Conservation (phyloP, 2,888 invertebrate species). For the Agrotis exclamationis region DNA sequence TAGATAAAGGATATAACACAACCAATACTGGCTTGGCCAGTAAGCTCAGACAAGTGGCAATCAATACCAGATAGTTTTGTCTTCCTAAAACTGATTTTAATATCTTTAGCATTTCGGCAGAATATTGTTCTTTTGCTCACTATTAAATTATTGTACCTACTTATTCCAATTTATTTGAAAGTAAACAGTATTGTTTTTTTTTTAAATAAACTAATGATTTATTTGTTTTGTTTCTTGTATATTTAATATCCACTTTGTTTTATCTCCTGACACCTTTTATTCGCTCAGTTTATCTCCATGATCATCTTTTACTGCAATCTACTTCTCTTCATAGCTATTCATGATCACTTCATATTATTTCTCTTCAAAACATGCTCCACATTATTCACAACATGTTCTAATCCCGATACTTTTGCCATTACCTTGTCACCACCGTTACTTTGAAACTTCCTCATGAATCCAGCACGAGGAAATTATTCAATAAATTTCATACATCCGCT, state of each 20-base stretch:
- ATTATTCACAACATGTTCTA: not conserved
- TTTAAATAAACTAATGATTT: too few species aligned
- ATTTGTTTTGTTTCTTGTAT: too few species aligned
- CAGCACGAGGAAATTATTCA: slow-evolving; percentile 32
- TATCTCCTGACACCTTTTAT: not conserved
- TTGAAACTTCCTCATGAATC: slow-evolving; percentile 37
- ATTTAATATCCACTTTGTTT: not conserved
- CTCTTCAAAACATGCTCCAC: not conserved
- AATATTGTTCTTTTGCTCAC: not conserved
- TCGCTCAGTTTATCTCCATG: not conserved
- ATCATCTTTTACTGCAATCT: not conserved
- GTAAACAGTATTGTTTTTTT: too few species aligned
- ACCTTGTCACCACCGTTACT: not conserved
- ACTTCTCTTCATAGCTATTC: not conserved
- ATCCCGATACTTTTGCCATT: slow-evolving; percentile 13
- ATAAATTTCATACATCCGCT: slow-evolving; percentile 37
- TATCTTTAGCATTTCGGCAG: too few species aligned
- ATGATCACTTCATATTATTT: not conserved
- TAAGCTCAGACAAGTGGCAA: too few species aligned
- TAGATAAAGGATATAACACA: not conserved
- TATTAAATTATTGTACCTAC: not conserved
- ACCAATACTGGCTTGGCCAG: too few species aligned
- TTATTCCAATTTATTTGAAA: not conserved
- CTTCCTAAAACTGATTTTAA: too few species aligned
- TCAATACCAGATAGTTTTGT: too few species aligned